Base-by-base conservation (phyloP, 2,888 invertebrate genomes). In the Xanthorhoe designata region DNA sequence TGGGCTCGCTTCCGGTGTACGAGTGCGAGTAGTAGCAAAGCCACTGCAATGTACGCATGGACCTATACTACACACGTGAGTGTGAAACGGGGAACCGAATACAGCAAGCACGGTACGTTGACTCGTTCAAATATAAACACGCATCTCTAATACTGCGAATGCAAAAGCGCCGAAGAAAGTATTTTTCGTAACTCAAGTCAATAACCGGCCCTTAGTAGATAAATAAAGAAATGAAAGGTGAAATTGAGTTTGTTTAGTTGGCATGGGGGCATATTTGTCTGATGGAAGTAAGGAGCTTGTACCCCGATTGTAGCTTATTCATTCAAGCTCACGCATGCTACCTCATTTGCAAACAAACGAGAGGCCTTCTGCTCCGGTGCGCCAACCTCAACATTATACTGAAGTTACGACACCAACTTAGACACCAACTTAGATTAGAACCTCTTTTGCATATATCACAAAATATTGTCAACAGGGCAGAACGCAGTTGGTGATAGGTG, bases 121-220 rank as follows among this genome's bases (percentile, higher is more conserved):
- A 81, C 82, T 83, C 75, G 84, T 84, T 76, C 83, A 86, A 87
- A 87, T n/a, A n/a, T 84, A 89, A 89, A 88, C 85, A 89, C 72
- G 78, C 79, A 80, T 78, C 81, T 75, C 76, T 77, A 78, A 76
- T 73, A 76, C 75, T 76, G 58, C 49, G 69, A 71, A 69, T 65
- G 52, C 63, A 70, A 58, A 35, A 53, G 38, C 49, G 19, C 1
- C 32, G 42, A 59, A 56, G 62, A 69, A 69, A 63, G 60, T 66
- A 63, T 60, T 62, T 58, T 68, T 65, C 24, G 52, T 61, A 61
- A 42, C 38, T 19, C 49, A 8, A 6, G 19, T 47, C 38, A 42
- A n/a, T 42, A n/a, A 42, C 10, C n/a, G 42, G 10, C 10, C 42
- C 42, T 42, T 42, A 32, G 47, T 56, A 45, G 17, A 8, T 47